phyloP scores from a whole-genome alignment of 92 coral and sea anemone genomes.

The Heteractis magnifica region DNA sequence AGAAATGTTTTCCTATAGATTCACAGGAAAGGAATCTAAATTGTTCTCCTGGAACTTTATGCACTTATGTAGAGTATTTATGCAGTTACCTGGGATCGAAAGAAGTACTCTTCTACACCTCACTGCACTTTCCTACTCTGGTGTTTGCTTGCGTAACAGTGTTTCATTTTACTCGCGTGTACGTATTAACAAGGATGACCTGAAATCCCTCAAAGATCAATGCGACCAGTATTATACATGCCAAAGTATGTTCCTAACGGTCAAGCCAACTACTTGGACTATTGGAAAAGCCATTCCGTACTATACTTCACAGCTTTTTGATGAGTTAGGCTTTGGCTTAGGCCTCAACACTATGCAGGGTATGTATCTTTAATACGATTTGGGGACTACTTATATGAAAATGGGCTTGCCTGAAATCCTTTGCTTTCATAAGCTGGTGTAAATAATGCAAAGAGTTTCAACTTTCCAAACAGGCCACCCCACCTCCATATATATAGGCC shows the following conservation, averaged over 20 bases:
- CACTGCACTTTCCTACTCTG: background rate
- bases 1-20: constrained; percentile 26
- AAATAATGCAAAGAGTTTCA: too few species aligned
- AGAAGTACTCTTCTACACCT: constrained; percentile 3
- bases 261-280: background rate
- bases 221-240: background rate
- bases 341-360: constrained; percentile 1
- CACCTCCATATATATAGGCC: too few species aligned
- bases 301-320: background rate
- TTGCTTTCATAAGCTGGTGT: too few species aligned
- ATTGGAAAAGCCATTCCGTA: background rate
- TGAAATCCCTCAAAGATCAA: background rate
- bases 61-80: constrained; percentile 19
- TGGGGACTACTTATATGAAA: too few species aligned
- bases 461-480: too few species aligned
- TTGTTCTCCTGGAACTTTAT: constrained; percentile 34
- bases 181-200: background rate
- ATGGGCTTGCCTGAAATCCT: too few species aligned
- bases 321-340: too few species aligned
- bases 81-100: constrained; percentile 11
- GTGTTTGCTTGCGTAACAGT: constrained; percentile 8
- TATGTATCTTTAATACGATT: too few species aligned
- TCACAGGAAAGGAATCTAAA: constrained; percentile 47
- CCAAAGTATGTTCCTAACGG: background rate
- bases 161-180: constrained; percentile 15